Conservation (phyloP, 2,797 vertebrate genomes). For the Lepilemur septentrionalis region DNA sequence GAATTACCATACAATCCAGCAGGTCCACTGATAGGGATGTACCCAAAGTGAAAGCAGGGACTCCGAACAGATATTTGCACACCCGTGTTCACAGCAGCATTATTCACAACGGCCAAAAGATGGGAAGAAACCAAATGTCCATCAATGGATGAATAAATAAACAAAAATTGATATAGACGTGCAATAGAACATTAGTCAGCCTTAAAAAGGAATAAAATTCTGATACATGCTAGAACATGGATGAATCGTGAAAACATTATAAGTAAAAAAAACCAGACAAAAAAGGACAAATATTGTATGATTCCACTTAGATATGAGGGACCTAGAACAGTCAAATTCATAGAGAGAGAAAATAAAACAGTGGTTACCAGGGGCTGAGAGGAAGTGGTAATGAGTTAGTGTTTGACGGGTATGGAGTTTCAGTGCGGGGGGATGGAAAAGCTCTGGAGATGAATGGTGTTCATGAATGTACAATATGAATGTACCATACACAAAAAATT, state of each 20-base stretch:
- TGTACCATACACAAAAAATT: neutral
- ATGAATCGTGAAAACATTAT: neutral
- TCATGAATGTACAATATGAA: accelerated
- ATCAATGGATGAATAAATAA: neutral
- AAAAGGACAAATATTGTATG: neutral
- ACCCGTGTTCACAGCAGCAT: neutral
- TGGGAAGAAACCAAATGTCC: neutral
- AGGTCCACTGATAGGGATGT: neutral
- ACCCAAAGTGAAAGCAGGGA: neutral
- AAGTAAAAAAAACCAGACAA: neutral
- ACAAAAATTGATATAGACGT: neutral
- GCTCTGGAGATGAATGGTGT: neutral
- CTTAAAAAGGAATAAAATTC: neutral
- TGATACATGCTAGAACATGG: neutral
- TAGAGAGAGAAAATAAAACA: neutral
- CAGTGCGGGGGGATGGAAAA: neutral
- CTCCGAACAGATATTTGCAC: neutral
- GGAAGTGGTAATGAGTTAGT: too few species aligned
- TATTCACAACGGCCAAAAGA: neutral
- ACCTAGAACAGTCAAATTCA: neutral
- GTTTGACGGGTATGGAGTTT: neutral
- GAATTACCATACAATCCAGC: neutral
- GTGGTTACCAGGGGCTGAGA: neutral
- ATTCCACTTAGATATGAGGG: neutral
- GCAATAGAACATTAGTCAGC: neutral